Base-by-base conservation (phyloP, 2,888 invertebrate genomes). In the Teleiodes luculella region DNA sequence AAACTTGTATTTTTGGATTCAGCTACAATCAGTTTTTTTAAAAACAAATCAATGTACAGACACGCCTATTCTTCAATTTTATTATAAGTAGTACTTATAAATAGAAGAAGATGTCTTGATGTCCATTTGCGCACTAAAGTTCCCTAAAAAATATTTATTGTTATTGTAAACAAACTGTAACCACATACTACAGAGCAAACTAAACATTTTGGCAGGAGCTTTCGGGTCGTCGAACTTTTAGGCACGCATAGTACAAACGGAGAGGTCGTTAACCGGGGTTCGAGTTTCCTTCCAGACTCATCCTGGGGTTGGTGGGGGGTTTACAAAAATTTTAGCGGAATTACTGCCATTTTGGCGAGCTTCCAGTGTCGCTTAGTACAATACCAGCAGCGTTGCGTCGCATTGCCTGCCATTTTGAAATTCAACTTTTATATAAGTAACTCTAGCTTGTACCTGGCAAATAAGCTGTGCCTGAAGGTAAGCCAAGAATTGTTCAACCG, bases 341-440 rank as follows among this genome's bases (percentile, higher is more conserved):
- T 56, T 47, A 30, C 52, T 48, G 50, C 52, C 51, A n/a, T 36
- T 50, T 52, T 58, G 59, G 59, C 59, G 57, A 37, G 28, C 51
- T 52, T 59, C 59, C 61, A 57, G 56, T 53, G 41, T 36, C 48
- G 45, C 51, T 41, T 13, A 7, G 10, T 39, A 31, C 48, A 18
- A 33, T 5, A 2, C n/a, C 3, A 33, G 10, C 33, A n/a, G n/a
- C n/a, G n/a, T n/a, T n/a, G n/a, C 33, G 33, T 33, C 33, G 11
- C 10, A 33, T n/a, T 8, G n/a, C n/a, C n/a, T 33, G 10, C 33
- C 10, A 3, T 11, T 8, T 33, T 3, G 33, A 33, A 33, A 33
- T 33, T 3, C 5, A 8, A 33, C 2, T 3, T n/a, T 11, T 11
- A 33, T 33, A 11, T 6, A 33, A n/a, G n/a, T 5, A 33, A 11